Base-by-base conservation (phyloP, 2,888 invertebrate genomes). In the Saturnia japonica region DNA sequence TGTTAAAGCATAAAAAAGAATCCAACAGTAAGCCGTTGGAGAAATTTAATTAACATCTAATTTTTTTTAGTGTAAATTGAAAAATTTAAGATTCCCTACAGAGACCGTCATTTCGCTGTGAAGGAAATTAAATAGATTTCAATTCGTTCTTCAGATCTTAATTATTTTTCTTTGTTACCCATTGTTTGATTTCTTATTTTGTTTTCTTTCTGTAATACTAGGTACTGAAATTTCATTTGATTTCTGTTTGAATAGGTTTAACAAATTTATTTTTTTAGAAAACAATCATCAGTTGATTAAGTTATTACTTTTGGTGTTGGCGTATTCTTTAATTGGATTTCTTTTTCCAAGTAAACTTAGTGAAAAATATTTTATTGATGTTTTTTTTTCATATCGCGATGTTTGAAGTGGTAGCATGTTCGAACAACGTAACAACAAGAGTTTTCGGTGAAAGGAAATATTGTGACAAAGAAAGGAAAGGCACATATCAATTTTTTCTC, bases 61-160 rank as follows among this genome's bases (percentile, higher is more conserved):
- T 84, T 60, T 54, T 57, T 60, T 85, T 86, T 83, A 86, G 83
- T 87, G 85, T 86, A 84, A 86, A 87, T 87, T 86, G 86, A 84
- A 81, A 77, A 68, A 67, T 68, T 62, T 69, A 45, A 67, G 51
- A 25, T 43, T 43, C 42, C 66, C 54, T 34, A 64, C 54, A 47
- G 42, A 45, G 67, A 28, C 43, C 51, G 68, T 25, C 47, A 42
- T 74, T 74, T 68, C 62, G 72, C n/a, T 40, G 68, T 34, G 64
- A 64, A 76, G 82, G 82, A 82, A 82, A 82, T 82, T 80, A 81
- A 79, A 71, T 60, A 62, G 51, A 78, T 74, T 75, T 78, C 73
- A 74, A 76, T 74, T 47, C n/a, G 40, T 19, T 68, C 42, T 60
- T 54, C 22, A 40, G 34, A 45, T 70, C 45, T 47, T 43, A 57